Conservation (phyloP, 2,797 vertebrate genomes). For the Psittacula echo region DNA sequence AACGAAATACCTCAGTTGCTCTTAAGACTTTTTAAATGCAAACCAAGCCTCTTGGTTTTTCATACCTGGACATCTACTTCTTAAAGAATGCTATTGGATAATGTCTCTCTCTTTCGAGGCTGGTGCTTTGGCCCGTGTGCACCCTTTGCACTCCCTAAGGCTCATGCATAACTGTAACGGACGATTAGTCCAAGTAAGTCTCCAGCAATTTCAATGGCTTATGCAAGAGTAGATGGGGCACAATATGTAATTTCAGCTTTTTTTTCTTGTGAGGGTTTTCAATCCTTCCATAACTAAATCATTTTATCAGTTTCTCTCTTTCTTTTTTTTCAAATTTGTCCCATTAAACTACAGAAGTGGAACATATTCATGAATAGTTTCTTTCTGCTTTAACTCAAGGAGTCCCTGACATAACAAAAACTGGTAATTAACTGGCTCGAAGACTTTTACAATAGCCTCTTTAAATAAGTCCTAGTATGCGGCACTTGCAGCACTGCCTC, state of each 20-base stretch:
- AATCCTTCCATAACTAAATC: constrained; percentile 71
- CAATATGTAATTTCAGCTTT: constrained; percentile 78
- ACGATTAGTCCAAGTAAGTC: constrained; percentile 73
- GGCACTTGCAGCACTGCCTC: constrained; percentile 36
- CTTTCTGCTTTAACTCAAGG: constrained; percentile 80
- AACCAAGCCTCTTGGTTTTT: constrained; percentile 27
- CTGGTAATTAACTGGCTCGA: constrained; percentile 81
- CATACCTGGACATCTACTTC: not conserved
- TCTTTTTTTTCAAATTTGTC: constrained; percentile 68
- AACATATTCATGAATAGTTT: constrained; percentile 82
- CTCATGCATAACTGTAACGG: constrained; percentile 67
- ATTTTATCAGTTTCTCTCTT: constrained; percentile 77
- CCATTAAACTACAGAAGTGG: constrained; percentile 83
- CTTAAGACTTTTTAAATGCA: not conserved
- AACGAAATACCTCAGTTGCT: not conserved
- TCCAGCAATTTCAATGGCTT: constrained; percentile 60
- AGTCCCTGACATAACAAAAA: constrained; percentile 85
- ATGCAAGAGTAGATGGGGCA: constrained; percentile 59
- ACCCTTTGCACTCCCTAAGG: constrained; percentile 6
- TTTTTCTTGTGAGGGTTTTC: constrained; percentile 64
- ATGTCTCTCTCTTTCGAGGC: constrained; percentile 22
- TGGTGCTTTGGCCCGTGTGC: not conserved
- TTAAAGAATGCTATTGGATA: not conserved
- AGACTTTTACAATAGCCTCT: constrained; percentile 80
- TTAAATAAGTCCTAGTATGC: constrained; percentile 73